Base-by-base conservation (phyloP, 2,888 invertebrate species). In the Himalopsyche kuldschensis region DNA sequence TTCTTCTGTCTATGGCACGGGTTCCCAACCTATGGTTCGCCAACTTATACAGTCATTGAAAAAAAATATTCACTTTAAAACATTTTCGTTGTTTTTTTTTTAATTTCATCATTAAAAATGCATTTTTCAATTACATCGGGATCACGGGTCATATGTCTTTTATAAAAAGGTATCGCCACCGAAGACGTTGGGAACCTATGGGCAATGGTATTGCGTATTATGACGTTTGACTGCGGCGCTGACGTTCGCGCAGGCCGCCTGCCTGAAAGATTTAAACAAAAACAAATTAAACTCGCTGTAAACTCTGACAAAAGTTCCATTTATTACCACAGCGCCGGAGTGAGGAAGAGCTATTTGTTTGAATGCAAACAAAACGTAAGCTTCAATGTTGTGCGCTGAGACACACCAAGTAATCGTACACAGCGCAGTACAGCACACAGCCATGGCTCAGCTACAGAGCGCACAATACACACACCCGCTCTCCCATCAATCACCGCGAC, bases 221-320 rank as follows among this genome's bases (percentile, higher is more conserved):
- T 78, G 41, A 78, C 63, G 82, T 35, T 47, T 79, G 63, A 46
- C 41, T 75, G 63, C 63, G 32, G 75, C 47, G 78, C 78, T 78
- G 48, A 63, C 78, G 20, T 20, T 55, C n/a, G 20, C 32, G 32
- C 41, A 15, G 35, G 8, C 80, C 69, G 24, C 4, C 47, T 20
- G 27, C 75, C 20, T 27, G 6, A 63, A n/a, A 81, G 81, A 48
- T 48, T 24, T 24, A 31, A 78, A 77, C 79, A 79, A 63, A 79
- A 84, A 84, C 76, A 85, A 82, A 85, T 85, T 79, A 85, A 85
- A 82, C 79, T 75, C 79, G 46, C 69, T 75, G 77, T 82, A 84
- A 84, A 84, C 85, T 82, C 84, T 83, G 84, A 84, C 84, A 85
- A 85, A 83, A 80, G 77, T 82, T 82, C 85, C 85, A 85, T 85